These are phyloP conservation scores for Callimico goeldii DNA, from an alignment of 2,797 vertebrate genomes.

Conservation along the genomic window DNA sequence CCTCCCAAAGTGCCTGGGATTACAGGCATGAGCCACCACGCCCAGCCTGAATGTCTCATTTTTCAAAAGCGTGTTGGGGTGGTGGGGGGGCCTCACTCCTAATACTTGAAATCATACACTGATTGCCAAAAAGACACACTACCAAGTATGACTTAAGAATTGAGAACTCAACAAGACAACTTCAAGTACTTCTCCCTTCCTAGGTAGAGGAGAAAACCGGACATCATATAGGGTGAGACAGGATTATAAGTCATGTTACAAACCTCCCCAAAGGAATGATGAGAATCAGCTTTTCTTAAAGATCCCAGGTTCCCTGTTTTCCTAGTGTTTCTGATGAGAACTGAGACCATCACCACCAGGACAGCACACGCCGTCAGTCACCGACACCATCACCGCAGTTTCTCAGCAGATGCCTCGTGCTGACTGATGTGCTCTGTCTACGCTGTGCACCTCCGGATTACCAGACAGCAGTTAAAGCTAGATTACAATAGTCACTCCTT, in stretches of 20 bases:
- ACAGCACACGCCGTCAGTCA: background rate
- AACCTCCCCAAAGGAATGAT: background rate
- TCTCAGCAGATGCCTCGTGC: rapidly evolving
- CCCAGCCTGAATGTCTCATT: background rate
- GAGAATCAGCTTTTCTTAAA: background rate
- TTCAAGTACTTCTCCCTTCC: background rate
- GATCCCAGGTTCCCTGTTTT: rapidly evolving
- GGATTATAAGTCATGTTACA: rapidly evolving
- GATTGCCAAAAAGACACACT: background rate
- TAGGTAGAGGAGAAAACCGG: background rate
- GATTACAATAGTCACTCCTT: background rate
- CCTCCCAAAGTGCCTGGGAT: background rate
- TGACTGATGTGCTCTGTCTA: rapidly evolving
- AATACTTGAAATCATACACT: background rate
- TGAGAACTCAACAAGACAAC: rapidly evolving
- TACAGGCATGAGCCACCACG: background rate
- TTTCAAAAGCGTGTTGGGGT: background rate
- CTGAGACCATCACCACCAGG: rapidly evolving
- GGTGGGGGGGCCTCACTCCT: rapidly evolving
- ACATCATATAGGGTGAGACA: rapidly evolving
- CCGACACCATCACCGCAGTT: rapidly evolving
- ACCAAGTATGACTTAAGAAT: background rate
- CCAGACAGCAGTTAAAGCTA: background rate
- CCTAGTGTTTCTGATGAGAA: background rate
- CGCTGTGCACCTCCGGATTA: rapidly evolving